A percentile compares a stretch with the other conserved stretches of the same genome.
Conservation (phyloP, 2,797 vertebrate species). For the Prionace glauca region DNA sequence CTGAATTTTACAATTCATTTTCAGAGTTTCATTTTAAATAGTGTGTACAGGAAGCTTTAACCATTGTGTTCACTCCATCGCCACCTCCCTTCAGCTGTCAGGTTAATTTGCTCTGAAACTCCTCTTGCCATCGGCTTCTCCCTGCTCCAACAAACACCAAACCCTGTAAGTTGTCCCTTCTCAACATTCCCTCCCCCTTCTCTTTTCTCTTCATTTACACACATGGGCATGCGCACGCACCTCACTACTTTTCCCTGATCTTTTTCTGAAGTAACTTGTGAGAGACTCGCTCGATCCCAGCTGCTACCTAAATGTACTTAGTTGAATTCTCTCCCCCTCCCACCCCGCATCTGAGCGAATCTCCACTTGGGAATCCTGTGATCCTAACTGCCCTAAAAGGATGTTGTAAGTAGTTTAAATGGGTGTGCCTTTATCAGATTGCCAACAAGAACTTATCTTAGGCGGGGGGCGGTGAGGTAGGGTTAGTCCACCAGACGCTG, state of each 20-base stretch:
- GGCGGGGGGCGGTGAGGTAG: too few species aligned
- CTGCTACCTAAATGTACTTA: neutral
- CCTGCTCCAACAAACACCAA: too few species aligned
- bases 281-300: neutral
- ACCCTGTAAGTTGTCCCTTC: neutral
- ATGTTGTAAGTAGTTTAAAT: neutral
- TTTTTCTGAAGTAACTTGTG: neutral
- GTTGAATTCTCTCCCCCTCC: neutral
- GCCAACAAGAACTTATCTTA: neutral
- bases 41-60: neutral
- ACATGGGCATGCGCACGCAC: rapidly evolving
- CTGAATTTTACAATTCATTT: neutral
- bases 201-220: neutral
- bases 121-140: neutral
- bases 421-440: neutral
- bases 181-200: neutral
- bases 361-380: too few species aligned
- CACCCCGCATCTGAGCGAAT: too few species aligned
- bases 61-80: neutral
- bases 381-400: neutral
- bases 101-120: neutral
- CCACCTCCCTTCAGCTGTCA: neutral
- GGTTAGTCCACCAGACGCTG: neutral
- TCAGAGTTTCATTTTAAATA: neutral
- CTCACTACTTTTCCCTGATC: neutral